Conservation (phyloP, 1,140 invertebrate genomes). For the Zophobas morio region DNA sequence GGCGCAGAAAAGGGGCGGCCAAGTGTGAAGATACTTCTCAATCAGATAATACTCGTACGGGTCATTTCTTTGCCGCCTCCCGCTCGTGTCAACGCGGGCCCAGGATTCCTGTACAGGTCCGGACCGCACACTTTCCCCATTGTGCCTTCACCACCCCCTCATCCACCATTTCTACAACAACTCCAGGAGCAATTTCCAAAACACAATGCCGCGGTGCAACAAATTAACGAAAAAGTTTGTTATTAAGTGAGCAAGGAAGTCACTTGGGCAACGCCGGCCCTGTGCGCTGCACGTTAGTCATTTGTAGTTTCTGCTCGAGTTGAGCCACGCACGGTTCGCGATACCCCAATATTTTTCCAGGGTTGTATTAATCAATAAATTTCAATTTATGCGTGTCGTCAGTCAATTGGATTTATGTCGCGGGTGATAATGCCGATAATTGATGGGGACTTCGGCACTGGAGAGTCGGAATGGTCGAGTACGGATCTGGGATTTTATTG, state of each 20-base stretch:
- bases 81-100: slow-evolving; percentile 43
- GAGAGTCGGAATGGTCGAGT: no score
- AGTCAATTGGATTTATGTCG: neutral
- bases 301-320: slow-evolving; percentile 33
- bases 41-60: slow-evolving; percentile 64
- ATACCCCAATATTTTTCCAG: slow-evolving; percentile 36
- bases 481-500: no score
- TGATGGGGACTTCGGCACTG: no score
- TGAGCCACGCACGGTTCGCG: slow-evolving; percentile 21
- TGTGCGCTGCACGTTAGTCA: slow-evolving; percentile 26
- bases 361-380: slow-evolving; percentile 17
- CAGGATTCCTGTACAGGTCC: slow-evolving; percentile 23
- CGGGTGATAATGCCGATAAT: neutral
- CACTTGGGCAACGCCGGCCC: neutral
- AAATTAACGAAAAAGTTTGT: neutral
- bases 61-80: slow-evolving; percentile 61
- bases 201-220: neutral
- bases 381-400: neutral
- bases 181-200: neutral
- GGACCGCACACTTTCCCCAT: neutral
- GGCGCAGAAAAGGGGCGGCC: slow-evolving; percentile 62
- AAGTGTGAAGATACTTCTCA: slow-evolving; percentile 65
- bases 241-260: neutral
- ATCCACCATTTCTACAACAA: neutral
- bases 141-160: neutral